phyloP scores from a whole-genome alignment of 2,113 vertebrate genomes.

The Miniopterus natalensis region DNA sequence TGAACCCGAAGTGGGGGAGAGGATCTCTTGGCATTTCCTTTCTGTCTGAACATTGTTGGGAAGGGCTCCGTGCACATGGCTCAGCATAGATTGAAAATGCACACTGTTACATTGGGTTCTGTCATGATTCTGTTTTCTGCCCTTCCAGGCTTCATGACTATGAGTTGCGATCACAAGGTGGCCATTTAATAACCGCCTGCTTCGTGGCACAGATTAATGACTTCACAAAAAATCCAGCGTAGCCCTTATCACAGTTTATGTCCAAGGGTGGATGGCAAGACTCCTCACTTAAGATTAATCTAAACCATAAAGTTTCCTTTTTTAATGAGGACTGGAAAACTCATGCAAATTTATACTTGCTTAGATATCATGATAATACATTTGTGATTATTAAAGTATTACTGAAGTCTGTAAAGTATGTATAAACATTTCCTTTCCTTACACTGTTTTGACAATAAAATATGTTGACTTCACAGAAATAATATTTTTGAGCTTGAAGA shows the following conservation, averaged over 20 bases:
- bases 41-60: too few relatives aligned
- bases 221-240: not conserved
- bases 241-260: not conserved
- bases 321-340: not conserved
- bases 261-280: not conserved
- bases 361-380: not conserved
- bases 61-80: not conserved
- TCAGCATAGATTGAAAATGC: not conserved
- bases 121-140: not conserved
- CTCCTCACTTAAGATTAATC: not conserved
- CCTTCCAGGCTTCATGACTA: not conserved
- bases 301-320: not conserved
- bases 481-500: not conserved
- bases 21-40: not conserved
- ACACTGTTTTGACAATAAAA: not conserved
- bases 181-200: not conserved
- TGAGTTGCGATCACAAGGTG: not conserved
- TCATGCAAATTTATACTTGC: not conserved
- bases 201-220: not conserved
- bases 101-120: not conserved
- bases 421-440: not conserved
- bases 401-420: not conserved
- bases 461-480: not conserved
- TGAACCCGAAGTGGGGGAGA: not conserved
- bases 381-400: not conserved